Evolutionary conservation across 1,140 invertebrate genomes (phyloP), one percentile per base, ranked within the genome.

Genomic region (Gryllus bimaculatus): DNA sequence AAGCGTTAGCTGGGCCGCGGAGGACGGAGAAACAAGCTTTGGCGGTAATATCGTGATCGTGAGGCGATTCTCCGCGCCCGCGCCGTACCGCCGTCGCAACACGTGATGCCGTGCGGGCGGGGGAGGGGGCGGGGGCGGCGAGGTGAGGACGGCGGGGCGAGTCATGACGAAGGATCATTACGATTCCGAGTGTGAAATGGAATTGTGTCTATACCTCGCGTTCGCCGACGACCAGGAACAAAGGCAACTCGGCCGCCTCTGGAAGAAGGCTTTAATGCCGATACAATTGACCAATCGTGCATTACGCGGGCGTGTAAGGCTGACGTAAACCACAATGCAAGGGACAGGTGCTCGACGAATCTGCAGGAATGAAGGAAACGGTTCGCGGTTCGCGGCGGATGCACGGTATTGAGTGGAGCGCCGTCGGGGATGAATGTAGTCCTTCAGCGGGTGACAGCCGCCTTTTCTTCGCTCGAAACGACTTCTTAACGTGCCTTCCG

Each of bases 101-200:
- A 18, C 54, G 54, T 66, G 54, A 18, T 66, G 10, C 54, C 54
- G 26, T 39, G 26, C 26, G 26, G 26, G 1, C n/a, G n/a, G n/a
- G n/a, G n/a, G n/a, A n/a, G 26, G 26, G 26, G 1, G 5, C 1
- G 26, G 26, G 5, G 26, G 26, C 26, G 26, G 26, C 26, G 26
- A 39, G 26, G 26, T 39, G 26, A 39, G 26, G 26, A 39, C 26
- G 26, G 54, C 54, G 54, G 18, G 54, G 10, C 54, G 54, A 66
- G 54, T 66, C 54, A 66, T 66, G 54, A 66, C 54, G 54, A 66
- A 66, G 54, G 18, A 66, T 66, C 54, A 66, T 66, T 66, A 66
- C 54, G 54, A 66, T 66, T 66, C 10, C 54, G 54, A 66, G 54
- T 66, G 54, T 66, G 54, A 66, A 66, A 66, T 66, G 54, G 54